These are phyloP conservation scores for Melozone crissalis DNA, from an alignment of 2,113 vertebrate genomes.

Conservation along the genomic window DNA sequence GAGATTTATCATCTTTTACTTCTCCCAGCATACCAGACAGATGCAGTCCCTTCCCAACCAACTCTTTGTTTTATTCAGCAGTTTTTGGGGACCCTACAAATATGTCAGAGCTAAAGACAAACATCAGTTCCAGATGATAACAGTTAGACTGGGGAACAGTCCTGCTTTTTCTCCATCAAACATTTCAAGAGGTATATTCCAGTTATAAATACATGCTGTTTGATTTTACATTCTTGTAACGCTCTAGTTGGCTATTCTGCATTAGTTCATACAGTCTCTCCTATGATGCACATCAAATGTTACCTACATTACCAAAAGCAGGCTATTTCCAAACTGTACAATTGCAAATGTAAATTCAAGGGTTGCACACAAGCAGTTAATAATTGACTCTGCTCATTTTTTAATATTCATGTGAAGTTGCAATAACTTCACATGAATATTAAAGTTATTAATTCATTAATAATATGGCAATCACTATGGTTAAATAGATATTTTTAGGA, in stretches of 20 bases:
- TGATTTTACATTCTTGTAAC: background rate
- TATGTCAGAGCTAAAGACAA: background rate
- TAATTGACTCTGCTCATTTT: background rate
- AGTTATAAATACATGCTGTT: background rate
- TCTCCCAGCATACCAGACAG: background rate
- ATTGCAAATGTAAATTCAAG: background rate
- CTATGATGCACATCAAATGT: background rate
- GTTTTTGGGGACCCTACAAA: background rate
- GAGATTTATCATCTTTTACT: background rate
- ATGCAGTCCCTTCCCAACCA: background rate
- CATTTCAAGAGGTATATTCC: background rate
- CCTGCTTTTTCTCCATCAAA: background rate
- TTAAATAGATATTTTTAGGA: background rate
- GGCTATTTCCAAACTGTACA: background rate
- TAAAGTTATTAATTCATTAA: background rate
- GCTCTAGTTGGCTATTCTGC: background rate
- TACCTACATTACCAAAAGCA: background rate
- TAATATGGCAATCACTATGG: accelerated
- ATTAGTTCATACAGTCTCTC: background rate
- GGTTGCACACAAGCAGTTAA: background rate
- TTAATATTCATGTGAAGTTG: background rate
- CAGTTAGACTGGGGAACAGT: background rate
- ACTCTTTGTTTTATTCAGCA: background rate
- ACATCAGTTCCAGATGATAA: background rate
- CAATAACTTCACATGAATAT: background rate